phyloP scores from a whole-genome alignment of 2,113 vertebrate species.

The Sinosuthora webbiana region DNA sequence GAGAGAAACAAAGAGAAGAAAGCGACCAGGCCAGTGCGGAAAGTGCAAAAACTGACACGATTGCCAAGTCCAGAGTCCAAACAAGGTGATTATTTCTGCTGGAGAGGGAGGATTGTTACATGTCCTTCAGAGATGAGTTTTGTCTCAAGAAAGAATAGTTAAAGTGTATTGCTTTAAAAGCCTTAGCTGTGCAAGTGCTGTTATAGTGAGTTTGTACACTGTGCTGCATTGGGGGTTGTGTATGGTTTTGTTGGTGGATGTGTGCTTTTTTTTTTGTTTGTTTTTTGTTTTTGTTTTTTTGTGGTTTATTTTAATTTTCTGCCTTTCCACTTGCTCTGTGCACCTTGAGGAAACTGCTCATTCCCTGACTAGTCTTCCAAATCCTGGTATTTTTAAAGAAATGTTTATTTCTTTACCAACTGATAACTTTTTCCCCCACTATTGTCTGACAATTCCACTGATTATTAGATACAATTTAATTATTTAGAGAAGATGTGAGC shows the following conservation, averaged over 20 bases:
- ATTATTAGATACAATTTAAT: not conserved
- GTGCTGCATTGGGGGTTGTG: not conserved
- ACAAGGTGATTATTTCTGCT: constrained; percentile 76
- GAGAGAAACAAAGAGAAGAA: constrained; percentile 82
- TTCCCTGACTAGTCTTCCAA: not conserved
- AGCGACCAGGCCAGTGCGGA: constrained; percentile 81
- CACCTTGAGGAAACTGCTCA: not conserved
- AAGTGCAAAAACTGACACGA: constrained; percentile 81
- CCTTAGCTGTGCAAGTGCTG: not conserved
- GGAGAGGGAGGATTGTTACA: not conserved
- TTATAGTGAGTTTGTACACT: not conserved
- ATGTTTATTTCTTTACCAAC: not conserved
- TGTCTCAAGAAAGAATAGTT: not conserved
- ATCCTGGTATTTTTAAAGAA: not conserved
- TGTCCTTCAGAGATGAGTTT: not conserved
- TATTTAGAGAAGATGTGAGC: not conserved
- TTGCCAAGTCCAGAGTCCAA: constrained; percentile 78
- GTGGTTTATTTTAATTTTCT: not conserved
- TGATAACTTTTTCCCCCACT: not conserved
- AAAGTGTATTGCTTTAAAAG: not conserved
- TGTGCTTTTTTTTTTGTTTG: not conserved
- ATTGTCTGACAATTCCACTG: not conserved
- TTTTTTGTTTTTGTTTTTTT: no score
- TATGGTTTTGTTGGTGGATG: not conserved
- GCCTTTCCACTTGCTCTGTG: not conserved